A percentile compares a stretch with the other conserved stretches of the same genome.
Evolutionary conservation across 2,888 invertebrate genomes (phyloP).

Genomic region (Tetropium fuscum): DNA sequence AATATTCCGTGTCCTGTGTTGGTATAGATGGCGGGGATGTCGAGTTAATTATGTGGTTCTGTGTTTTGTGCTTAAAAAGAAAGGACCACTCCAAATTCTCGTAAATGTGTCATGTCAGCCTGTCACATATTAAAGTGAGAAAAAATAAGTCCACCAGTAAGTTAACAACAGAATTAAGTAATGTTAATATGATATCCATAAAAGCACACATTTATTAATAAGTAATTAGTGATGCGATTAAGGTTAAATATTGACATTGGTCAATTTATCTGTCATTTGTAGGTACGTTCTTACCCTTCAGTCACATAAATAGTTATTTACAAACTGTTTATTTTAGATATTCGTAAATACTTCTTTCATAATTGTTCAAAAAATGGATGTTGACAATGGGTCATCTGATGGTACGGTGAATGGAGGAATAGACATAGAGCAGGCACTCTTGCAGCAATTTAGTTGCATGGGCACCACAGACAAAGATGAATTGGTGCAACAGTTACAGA

Average conservation of each 20-base stretch:
- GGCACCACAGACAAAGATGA: conserved; percentile 97
- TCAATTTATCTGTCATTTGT: conserved; percentile 8
- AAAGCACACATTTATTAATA: neutral
- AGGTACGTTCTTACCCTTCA: neutral
- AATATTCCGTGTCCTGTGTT: no score
- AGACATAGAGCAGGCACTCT: conserved; percentile 88
- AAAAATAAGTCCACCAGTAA: conserved; percentile 15
- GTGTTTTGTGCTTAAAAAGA: neutral
- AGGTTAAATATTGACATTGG: conserved; percentile 7
- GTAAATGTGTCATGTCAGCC: conserved; percentile 20
- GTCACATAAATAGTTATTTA: neutral
- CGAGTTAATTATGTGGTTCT: no score
- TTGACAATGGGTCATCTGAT: conserved; percentile 74
- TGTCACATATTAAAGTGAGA: conserved; percentile 23
- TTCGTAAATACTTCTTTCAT: neutral
- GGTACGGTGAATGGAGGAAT: conserved; percentile 58
- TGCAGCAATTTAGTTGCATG: conserved; percentile 96
- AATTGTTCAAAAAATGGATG: conserved; percentile 73
- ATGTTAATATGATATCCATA: neutral
- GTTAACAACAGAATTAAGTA: neutral
- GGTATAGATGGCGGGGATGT: no score
- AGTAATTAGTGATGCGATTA: neutral
- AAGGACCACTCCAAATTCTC: conserved; percentile 7
- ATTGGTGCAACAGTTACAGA: conserved; percentile 90
- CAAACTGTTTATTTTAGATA: conserved; percentile 9